Evolutionary conservation across 2,113 vertebrate genomes (phyloP).

Genomic region (Platysternon megacephalum): DNA sequence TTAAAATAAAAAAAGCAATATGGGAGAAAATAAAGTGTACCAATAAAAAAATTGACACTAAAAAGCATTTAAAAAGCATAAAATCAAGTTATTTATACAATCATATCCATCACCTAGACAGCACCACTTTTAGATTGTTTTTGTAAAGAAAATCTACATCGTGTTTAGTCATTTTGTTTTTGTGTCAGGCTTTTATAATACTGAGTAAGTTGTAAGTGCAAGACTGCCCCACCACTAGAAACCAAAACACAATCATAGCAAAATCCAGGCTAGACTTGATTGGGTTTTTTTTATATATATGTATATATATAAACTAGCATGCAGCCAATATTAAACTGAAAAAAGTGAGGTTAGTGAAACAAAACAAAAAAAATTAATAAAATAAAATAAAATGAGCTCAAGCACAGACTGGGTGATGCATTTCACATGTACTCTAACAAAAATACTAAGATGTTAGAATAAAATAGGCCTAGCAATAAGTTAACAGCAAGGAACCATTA

Average conservation of each 20-base stretch:
- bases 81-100: constrained; percentile 94
- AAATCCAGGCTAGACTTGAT: constrained; percentile 94
- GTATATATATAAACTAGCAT: constrained; percentile 83
- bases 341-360: constrained; percentile 93
- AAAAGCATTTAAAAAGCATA: constrained; percentile 80
- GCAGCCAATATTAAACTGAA: constrained; percentile 90
- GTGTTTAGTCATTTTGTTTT: constrained; percentile 90
- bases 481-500: constrained; percentile 91
- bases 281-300: constrained; percentile 74
- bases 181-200: constrained; percentile 82
- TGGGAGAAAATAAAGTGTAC: constrained; percentile 75
- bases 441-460: constrained; percentile 87
- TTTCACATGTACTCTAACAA: constrained; percentile 90
- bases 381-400: constrained; percentile 82
- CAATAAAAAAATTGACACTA: constrained; percentile 79
- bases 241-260: constrained; percentile 90
- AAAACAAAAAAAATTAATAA: constrained; percentile 79
- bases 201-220: constrained; percentile 88
- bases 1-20: constrained; percentile 67
- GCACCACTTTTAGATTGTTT: constrained; percentile 83
- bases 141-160: constrained; percentile 83
- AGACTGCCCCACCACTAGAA: constrained; percentile 90
- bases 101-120: constrained; percentile 91
- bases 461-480: constrained; percentile 92
- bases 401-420: constrained; percentile 92